phyloP scores from a whole-genome alignment of 2,888 invertebrate species.

The Papilio elwesi region DNA sequence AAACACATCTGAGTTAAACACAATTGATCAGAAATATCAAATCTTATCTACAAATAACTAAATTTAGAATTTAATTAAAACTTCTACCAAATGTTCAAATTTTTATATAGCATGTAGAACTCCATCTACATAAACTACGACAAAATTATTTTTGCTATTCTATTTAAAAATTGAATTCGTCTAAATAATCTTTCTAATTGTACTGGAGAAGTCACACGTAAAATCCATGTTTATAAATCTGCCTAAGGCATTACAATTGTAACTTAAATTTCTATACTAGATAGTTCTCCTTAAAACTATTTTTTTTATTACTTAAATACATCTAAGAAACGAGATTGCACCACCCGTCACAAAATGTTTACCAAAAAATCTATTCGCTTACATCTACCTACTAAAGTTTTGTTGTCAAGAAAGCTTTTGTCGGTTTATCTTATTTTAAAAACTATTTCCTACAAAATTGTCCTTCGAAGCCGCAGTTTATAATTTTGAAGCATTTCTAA shows the following conservation, averaged over 20 bases:
- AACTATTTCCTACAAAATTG: constrained; percentile 48
- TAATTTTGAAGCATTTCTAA: constrained; percentile 71
- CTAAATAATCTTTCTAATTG: constrained; percentile 55
- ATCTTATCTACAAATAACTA: constrained; percentile 38
- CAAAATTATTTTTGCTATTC: constrained; percentile 64
- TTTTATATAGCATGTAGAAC: constrained; percentile 65
- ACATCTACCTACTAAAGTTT: constrained; percentile 58
- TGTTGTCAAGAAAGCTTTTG: constrained; percentile 41
- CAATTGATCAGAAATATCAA: constrained; percentile 42
- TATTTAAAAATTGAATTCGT: constrained; percentile 56
- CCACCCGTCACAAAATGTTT: constrained; percentile 75
- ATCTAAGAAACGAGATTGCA: constrained; percentile 78
- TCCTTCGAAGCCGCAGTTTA: constrained; percentile 48
- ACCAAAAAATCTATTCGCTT: constrained; percentile 68
- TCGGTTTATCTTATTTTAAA: constrained; percentile 44
- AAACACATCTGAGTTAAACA: constrained; percentile 44
- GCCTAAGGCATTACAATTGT: constrained; percentile 70
- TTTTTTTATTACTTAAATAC: constrained; percentile 51
- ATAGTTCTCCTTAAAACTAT: constrained; percentile 37
- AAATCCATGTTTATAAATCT: constrained; percentile 45
- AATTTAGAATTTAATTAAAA: constrained; percentile 46
- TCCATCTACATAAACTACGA: constrained; percentile 65
- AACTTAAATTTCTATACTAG: constrained; percentile 46
- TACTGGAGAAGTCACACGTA: constrained; percentile 44
- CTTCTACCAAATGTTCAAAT: constrained; percentile 70